Percentiles rank a stretch among this genome's conserved stretches.
These are phyloP conservation scores for Pogonocichla stellata DNA, from an alignment of 2,113 vertebrate species.

Conservation along the genomic window DNA sequence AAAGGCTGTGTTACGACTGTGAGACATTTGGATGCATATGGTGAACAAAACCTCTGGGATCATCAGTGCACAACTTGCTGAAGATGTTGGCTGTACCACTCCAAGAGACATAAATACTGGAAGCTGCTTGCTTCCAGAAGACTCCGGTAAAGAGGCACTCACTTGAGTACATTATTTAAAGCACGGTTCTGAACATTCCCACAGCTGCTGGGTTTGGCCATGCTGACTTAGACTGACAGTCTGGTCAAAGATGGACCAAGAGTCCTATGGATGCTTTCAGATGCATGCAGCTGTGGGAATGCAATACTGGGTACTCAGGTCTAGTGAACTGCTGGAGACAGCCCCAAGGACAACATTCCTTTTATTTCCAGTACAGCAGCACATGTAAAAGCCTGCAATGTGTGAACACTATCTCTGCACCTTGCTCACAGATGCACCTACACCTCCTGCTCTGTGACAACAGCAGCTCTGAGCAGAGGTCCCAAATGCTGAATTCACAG, in stretches of 20 bases:
- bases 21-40: neutral
- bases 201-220: neutral
- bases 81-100: neutral
- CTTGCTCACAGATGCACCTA: neutral
- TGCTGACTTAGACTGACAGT: neutral
- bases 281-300: neutral
- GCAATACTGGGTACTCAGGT: neutral
- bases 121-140: neutral
- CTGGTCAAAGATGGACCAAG: neutral
- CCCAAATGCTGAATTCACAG: neutral
- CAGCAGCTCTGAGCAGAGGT: neutral
- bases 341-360: neutral
- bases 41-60: neutral
- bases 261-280: neutral
- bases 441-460: neutral
- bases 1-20: neutral
- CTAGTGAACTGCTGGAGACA: neutral
- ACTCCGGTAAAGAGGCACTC: neutral
- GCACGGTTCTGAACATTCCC: neutral
- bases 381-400: accelerated
- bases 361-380: neutral
- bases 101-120: neutral
- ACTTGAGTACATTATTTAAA: neutral
- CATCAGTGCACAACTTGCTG: accelerated
- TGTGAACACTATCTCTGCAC: neutral